A percentile compares a stretch with the other conserved stretches of the same genome.
phyloP scores from a whole-genome alignment of 2,113 vertebrate genomes.

The Ploceus nigricollis region DNA sequence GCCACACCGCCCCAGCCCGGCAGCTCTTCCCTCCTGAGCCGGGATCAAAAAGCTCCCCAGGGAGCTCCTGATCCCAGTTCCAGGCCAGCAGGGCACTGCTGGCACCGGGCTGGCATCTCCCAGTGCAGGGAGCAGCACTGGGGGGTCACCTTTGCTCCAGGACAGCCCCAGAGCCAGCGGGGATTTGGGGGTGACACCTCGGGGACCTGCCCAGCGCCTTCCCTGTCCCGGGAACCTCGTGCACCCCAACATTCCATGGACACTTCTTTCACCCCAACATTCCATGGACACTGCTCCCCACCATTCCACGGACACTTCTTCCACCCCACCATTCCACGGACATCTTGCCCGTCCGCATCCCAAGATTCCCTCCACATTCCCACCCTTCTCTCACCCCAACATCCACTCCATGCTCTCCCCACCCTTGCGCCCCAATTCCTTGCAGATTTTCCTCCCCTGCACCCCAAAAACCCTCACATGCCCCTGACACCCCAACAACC shows the following conservation, averaged over 20 bases:
- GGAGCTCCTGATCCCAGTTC: fast-evolving
- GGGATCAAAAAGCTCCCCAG: fast-evolving
- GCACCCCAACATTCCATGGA: background rate
- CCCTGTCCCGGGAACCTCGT: fast-evolving
- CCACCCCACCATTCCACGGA: background rate
- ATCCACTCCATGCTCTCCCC: background rate
- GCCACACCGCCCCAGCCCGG: background rate
- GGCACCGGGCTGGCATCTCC: background rate
- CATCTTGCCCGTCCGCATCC: fast-evolving
- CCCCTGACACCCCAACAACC: background rate
- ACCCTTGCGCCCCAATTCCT: background rate
- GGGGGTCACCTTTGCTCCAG: background rate
- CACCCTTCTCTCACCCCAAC: background rate
- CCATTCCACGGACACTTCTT: background rate
- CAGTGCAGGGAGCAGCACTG: fast-evolving
- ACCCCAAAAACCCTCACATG: too few relatives aligned
- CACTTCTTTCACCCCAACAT: background rate
- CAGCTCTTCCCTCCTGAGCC: background rate
- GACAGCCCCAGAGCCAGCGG: fast-evolving
- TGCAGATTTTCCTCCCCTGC: background rate
- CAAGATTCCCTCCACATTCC: fast-evolving
- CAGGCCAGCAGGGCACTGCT: background rate
- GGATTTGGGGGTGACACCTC: background rate
- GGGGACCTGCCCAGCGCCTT: background rate
- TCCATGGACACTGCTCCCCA: fast-evolving